Evolutionary conservation across 2,888 invertebrate genomes (phyloP), one percentile per base, ranked within the genome.

Genomic region (Rhabditophanes sp.): DNA sequence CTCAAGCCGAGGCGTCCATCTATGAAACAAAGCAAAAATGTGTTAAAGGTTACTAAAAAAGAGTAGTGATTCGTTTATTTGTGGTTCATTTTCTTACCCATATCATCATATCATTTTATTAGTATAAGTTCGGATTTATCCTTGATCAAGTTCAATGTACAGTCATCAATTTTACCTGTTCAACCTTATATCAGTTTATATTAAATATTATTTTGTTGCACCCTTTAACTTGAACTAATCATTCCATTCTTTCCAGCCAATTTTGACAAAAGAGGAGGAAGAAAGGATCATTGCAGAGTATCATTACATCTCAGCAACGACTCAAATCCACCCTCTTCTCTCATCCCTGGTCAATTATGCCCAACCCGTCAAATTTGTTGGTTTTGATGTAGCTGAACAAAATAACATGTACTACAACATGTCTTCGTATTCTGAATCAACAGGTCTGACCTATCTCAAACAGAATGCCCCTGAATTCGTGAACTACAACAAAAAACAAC

Each of bases 331-430:
- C 72, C 96, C 96, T 6, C 85, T 84, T 78, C 76, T 99, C 18
- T 93, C 90, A 33, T 84, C 87, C 39, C 82, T 96, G 80, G 82
- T 99, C 66, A 99, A 96, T 74, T 99, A 99, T 74, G 88, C 93
- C 34, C 90, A 93, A 72, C 96, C 96, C 7, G 81, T 96, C 65
- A 96, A 99, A 73, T 99, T 99, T 73, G 81, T 81, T 67, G 82
- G 85, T 48, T 99, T 99, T 69, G 90, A 93, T 67, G 78, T 81
- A 48, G 87, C 96, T 3, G 87, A 90, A 65, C 88, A 83, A 61
- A 80, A 82, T 66, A 88, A 88, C 69, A 77, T 85, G 62, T 80
- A 85, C 69, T 82, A 85, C 73, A 88, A 93, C 69, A 96, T 96
- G 96, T 93, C 90, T 4, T 93, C 90, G 42, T 96, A 93, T 72